Evolutionary conservation across 2,888 invertebrate genomes (phyloP), one percentile per base, ranked within the genome.

Genomic region (Lacanobia wlatinum): DNA sequence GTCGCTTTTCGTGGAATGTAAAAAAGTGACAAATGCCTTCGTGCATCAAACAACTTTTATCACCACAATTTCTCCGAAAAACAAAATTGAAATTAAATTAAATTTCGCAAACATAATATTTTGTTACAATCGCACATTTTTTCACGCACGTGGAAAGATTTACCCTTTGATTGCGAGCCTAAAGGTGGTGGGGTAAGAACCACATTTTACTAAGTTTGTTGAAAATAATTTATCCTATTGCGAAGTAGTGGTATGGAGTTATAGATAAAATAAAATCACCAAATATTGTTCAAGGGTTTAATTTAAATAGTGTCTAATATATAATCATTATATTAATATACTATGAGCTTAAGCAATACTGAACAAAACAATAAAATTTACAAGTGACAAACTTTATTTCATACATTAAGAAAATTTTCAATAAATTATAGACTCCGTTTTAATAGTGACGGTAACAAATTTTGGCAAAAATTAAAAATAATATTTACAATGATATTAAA

Each of bases 281-380:
- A 9, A 9, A 65, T 78, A 78, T 78, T 81, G 81, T 85, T 85
- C 79, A 84, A 84, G 82, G 80, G 74, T 90, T 94, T 94, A 93
- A 93, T 94, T 94, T 92, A 92, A 93, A 94, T 94, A 93, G 87
- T 90, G 83, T 92, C 91, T 94, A 93, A 91, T 90, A 87, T 85
- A 91, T 92, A 92, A 89, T 91, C 87, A 91, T 94, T 90, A 91
- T 90, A 91, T 92, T 91, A 92, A 92, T 94, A 94, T 93, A 93
- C 92, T 94, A 94, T 94, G 92, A 90, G 90, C 94, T 94, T 95
- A 95, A 88, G 91, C 92, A 95, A 95, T 96, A 95, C 94, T 94
- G 95, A 95, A 96, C 95, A 94, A 94, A 95, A 95, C 92, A 90
- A 95, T 95, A 95, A 94, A 95, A 95, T 95, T 94, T 95, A 95